These are phyloP conservation scores for Lycopodina hypogea DNA, from an alignment of 37 sponge, comb jelly and placozoan genomes.

Conservation along the genomic window DNA sequence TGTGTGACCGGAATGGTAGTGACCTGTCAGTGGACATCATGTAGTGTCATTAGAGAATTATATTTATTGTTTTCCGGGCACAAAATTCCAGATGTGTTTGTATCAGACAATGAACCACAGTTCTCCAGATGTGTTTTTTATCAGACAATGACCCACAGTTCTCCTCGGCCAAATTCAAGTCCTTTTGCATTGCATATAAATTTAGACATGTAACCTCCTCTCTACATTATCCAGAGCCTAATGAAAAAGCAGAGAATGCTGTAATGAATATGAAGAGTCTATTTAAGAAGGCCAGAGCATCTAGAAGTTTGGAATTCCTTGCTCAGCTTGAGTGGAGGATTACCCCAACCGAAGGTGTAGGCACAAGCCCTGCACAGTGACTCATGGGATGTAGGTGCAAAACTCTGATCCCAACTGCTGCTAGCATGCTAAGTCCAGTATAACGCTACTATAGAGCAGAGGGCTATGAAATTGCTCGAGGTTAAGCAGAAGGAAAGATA, in stretches of 20 bases:
- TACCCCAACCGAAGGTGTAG: slow-evolving; percentile 32
- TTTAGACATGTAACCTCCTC: slow-evolving; percentile 22
- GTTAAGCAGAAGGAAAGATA: no score
- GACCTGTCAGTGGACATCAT: slow-evolving; percentile 26
- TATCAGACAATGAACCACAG: slow-evolving; percentile 51
- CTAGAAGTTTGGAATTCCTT: slow-evolving; percentile 31
- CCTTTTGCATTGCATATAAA: slow-evolving; percentile 27
- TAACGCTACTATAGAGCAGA: no score
- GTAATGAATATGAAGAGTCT: slow-evolving; percentile 46
- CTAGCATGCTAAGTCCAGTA: no score
- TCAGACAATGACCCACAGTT: slow-evolving; percentile 57
- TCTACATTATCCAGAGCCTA: slow-evolving; percentile 22
- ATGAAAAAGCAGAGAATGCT: slow-evolving; percentile 61
- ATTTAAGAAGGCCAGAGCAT: slow-evolving; percentile 25
- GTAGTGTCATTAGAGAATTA: background rate
- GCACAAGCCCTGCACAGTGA: background rate
- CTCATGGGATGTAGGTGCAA: no score
- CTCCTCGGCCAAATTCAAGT: slow-evolving; percentile 12
- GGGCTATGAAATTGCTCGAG: no score
- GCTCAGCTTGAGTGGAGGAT: slow-evolving; percentile 63
- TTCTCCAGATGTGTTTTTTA: slow-evolving; percentile 19
- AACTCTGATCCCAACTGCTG: no score
- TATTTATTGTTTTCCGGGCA: slow-evolving; percentile 7
- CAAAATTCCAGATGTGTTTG: slow-evolving; percentile 16
- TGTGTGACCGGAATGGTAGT: slow-evolving; percentile 36